Conservation (phyloP, 2,113 vertebrate species). For the Pseudorectes ferrugineus region DNA sequence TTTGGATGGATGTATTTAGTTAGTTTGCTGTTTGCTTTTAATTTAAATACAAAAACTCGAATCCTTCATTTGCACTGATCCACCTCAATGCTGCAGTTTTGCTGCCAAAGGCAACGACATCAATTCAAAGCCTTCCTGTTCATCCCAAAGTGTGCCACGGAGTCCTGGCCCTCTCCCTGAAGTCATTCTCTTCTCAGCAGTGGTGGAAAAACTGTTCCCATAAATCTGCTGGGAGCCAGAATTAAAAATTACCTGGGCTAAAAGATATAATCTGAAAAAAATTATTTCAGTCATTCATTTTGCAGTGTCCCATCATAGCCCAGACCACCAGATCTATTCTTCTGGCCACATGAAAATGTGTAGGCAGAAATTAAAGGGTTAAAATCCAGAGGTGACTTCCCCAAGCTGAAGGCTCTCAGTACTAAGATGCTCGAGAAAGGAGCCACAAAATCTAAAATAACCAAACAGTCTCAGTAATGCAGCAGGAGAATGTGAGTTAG, state of each 20-base stretch:
- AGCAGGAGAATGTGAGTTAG: neutral
- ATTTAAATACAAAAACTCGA: neutral
- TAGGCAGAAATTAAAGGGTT: neutral
- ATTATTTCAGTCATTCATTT: neutral
- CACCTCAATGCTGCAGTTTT: neutral
- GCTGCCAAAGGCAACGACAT: neutral
- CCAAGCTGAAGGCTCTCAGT: neutral
- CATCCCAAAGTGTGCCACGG: neutral
- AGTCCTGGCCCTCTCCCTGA: neutral
- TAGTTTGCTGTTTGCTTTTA: neutral
- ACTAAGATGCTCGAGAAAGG: neutral
- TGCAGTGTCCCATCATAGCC: fast-evolving
- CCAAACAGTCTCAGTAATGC: neutral
- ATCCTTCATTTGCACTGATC: neutral
- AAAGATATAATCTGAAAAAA: neutral
- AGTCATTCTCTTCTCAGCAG: neutral
- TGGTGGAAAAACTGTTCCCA: neutral
- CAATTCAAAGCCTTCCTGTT: neutral
- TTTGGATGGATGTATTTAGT: neutral
- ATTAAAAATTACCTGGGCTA: neutral
- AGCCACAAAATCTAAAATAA: neutral
- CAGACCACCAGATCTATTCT: neutral
- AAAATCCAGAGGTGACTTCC: neutral
- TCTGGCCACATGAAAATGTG: neutral
- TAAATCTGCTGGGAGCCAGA: neutral